Evolutionary conservation across 92 coral and sea anemone species (phyloP).

Genomic region (Diadumene lineata): DNA sequence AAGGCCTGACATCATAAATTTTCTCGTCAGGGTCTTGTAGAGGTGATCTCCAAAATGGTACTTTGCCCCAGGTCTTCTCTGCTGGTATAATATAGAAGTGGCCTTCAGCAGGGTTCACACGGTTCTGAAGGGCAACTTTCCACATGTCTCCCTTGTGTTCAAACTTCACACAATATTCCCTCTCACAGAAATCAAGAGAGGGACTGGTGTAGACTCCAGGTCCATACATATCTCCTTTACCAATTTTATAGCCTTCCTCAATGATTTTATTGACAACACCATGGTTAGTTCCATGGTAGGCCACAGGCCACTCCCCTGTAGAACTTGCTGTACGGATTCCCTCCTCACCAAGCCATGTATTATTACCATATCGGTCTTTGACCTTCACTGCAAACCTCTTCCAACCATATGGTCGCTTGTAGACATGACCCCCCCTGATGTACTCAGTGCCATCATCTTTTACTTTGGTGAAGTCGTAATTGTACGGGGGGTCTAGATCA

Average conservation of each 20-base stretch:
- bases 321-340: slow-evolving; percentile 58
- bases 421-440: slow-evolving; percentile 54
- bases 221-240: slow-evolving; percentile 36
- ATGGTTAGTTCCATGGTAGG: slow-evolving; percentile 64
- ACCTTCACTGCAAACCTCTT: slow-evolving; percentile 57
- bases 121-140: slow-evolving; percentile 70
- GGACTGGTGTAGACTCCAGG: slow-evolving; percentile 70
- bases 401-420: slow-evolving; percentile 80
- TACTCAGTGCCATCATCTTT: slow-evolving; percentile 56
- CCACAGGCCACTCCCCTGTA: slow-evolving; percentile 71
- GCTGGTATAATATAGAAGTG: slow-evolving; percentile 46
- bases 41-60: slow-evolving; percentile 64
- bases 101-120: slow-evolving; percentile 51
- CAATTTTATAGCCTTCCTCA: slow-evolving; percentile 33
- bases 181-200: slow-evolving; percentile 46
- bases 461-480: slow-evolving; percentile 12
- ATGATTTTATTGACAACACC: slow-evolving; percentile 28
- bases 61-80: slow-evolving; percentile 42
- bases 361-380: slow-evolving; percentile 18
- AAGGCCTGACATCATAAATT: slow-evolving; percentile 55
- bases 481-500: slow-evolving; percentile 21
- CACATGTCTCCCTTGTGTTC: slow-evolving; percentile 39
- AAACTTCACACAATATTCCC: slow-evolving; percentile 48
- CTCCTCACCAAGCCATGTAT: slow-evolving; percentile 61
- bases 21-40: slow-evolving; percentile 12